phyloP scores from a whole-genome alignment of 2,797 vertebrate genomes.

The Gymnothorax javanicus region DNA sequence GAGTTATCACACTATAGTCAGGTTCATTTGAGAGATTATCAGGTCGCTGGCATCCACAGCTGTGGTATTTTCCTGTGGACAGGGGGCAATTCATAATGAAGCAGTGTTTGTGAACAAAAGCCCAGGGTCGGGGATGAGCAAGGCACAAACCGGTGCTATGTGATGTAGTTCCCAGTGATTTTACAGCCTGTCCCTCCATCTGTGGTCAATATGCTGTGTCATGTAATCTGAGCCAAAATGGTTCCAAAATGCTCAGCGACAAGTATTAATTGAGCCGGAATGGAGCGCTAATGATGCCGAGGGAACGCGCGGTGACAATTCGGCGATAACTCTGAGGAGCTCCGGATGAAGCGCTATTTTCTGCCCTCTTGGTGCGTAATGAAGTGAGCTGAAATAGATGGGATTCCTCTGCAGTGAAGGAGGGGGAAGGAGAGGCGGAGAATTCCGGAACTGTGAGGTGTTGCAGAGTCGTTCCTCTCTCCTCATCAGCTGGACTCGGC shows the following conservation, averaged over 20 bases:
- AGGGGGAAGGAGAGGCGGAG: not conserved
- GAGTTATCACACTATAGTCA: not conserved
- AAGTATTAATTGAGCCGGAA: not conserved
- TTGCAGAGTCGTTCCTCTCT: not conserved
- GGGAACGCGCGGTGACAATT: not conserved
- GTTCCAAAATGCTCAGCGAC: not conserved
- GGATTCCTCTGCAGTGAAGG: not conserved
- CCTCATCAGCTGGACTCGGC: not conserved
- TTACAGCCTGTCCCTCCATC: not conserved
- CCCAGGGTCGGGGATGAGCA: not conserved
- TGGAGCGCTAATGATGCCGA: not conserved
- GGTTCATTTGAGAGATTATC: not conserved
- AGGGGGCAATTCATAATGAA: not conserved
- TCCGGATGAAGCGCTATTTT: not conserved
- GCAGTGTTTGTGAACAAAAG: not conserved
- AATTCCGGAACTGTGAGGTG: not conserved
- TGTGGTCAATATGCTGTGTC: not conserved
- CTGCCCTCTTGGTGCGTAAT: not conserved
- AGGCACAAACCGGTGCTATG: not conserved
- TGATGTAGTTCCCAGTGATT: not conserved
- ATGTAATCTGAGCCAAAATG: not conserved
- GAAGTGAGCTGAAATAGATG: not conserved
- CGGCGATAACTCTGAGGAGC: not conserved
- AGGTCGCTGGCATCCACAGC: not conserved
- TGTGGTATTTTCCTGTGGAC: not conserved